Percentiles rank a stretch among this genome's conserved stretches.
Conservation (phyloP, 2,797 vertebrate species). For the Pyrocephalus nanus region DNA sequence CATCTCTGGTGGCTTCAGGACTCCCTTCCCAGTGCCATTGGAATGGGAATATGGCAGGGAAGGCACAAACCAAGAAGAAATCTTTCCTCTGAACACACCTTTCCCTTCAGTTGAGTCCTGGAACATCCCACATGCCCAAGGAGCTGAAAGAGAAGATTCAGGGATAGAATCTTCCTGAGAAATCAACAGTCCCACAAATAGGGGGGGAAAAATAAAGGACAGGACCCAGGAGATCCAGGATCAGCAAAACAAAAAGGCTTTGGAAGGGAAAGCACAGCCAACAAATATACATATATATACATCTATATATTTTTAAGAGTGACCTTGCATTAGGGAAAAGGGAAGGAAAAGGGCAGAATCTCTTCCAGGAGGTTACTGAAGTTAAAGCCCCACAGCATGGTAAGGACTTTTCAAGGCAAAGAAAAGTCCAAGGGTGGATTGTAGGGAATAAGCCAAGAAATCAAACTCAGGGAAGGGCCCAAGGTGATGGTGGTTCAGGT, state of each 20-base stretch:
- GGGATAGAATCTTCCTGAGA: background rate
- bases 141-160: background rate
- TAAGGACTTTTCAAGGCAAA: no score
- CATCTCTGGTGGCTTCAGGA: background rate
- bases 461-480: background rate
- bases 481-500: background rate
- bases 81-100: background rate
- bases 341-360: background rate
- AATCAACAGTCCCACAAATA: background rate
- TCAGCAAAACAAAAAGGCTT: background rate
- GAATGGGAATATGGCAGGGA: background rate
- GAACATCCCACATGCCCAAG: background rate
- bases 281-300: background rate
- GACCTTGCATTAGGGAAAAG: background rate
- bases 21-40: background rate
- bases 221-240: background rate
- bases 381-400: background rate
- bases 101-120: background rate
- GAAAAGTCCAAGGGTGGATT: background rate
- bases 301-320: background rate
- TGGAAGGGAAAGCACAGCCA: background rate
- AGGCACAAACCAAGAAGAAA: background rate
- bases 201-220: fast-evolving
- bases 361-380: background rate
- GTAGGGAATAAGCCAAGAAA: background rate